Evolutionary conservation across 2,113 vertebrate species (phyloP).

Genomic region (Synchiropus splendidus): DNA sequence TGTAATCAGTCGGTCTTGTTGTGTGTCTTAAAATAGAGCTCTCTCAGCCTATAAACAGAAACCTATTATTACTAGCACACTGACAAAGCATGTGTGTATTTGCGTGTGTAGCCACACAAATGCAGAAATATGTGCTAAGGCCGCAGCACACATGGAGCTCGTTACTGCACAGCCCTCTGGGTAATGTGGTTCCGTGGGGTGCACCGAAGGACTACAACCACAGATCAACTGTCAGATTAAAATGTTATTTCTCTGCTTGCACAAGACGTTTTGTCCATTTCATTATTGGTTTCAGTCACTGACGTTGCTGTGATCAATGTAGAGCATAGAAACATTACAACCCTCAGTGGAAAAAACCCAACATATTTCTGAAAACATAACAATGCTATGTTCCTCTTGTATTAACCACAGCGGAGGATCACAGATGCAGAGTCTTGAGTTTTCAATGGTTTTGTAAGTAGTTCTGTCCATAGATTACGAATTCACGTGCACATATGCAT

Average conservation of each 20-base stretch:
- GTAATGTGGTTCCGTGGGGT: slow-evolving; percentile 59
- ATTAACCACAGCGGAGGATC: no score
- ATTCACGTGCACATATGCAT: no score
- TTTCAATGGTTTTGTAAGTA: no score
- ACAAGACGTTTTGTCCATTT: no score
- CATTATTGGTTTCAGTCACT: no score
- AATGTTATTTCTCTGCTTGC: slow-evolving; percentile 19
- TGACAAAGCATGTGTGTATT: slow-evolving; percentile 66
- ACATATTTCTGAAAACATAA: no score
- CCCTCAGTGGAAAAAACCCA: no score
- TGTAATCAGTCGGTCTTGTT: slow-evolving; percentile 71
- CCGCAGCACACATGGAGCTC: slow-evolving; percentile 58
- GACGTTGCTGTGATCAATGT: no score
- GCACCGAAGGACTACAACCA: slow-evolving; percentile 50
- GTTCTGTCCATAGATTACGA: no score
- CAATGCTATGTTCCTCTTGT: no score
- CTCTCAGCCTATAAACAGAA: slow-evolving; percentile 68
- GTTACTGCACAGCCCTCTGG: slow-evolving; percentile 60
- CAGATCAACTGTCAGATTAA: slow-evolving; percentile 48
- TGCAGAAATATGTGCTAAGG: slow-evolving; percentile 27
- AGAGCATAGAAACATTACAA: no score
- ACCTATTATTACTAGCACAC: slow-evolving; percentile 67
- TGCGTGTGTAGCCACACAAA: slow-evolving; percentile 17
- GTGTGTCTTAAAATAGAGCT: slow-evolving; percentile 74
- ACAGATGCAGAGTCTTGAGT: no score